Evolutionary conservation across 2,888 invertebrate genomes (phyloP).

Genomic region (Heliconius cydno): DNA sequence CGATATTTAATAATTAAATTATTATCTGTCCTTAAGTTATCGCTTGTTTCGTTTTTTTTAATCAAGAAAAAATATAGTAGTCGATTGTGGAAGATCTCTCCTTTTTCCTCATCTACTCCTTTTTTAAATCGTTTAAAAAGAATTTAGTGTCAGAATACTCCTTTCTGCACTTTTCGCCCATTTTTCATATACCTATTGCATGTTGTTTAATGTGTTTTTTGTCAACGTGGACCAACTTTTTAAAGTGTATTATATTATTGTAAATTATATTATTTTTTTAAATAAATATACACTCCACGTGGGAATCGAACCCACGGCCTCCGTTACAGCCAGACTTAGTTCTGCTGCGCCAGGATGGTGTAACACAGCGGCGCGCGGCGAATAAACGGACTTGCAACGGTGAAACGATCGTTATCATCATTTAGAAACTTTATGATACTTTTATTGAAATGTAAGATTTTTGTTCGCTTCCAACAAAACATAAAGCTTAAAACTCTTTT

Average conservation of each 20-base stretch:
- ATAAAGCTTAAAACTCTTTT: slow-evolving; percentile 20
- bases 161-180: too few species aligned
- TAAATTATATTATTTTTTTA: background rate
- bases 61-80: too few species aligned
- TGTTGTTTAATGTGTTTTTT: too few species aligned
- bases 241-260: too few species aligned
- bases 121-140: too few species aligned
- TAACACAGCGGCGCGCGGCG: slow-evolving; percentile 16
- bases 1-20: too few species aligned
- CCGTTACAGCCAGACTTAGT: background rate
- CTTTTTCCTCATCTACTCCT: too few species aligned
- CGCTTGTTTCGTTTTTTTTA: background rate
- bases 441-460: slow-evolving; percentile 33
- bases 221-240: too few species aligned
- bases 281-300: background rate
- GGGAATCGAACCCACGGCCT: background rate
- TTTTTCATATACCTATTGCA: too few species aligned
- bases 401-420: slow-evolving; percentile 40
- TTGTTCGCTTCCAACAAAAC: slow-evolving; percentile 27
- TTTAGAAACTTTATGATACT: slow-evolving; percentile 34
- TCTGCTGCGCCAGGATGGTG: background rate
- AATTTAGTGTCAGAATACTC: too few species aligned
- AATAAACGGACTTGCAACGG: slow-evolving; percentile 39
- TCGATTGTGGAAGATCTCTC: too few species aligned
- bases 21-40: background rate